Percentiles rank a stretch among this genome's conserved stretches.
phyloP scores from a whole-genome alignment of 1,140 invertebrate species.

The Drosophila nannoptera region DNA sequence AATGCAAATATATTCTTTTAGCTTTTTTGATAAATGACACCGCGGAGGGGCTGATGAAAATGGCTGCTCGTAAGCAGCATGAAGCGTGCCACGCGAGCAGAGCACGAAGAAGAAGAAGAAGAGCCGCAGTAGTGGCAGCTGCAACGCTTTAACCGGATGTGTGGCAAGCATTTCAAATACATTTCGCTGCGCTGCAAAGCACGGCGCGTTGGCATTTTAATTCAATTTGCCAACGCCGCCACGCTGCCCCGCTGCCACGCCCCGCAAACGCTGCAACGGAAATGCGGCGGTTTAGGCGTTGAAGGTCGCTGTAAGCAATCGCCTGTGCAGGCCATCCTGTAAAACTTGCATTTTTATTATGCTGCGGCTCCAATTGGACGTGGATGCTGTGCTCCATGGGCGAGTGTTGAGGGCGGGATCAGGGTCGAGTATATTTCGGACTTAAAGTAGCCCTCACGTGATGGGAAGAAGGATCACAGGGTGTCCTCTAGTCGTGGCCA shows the following conservation, averaged over 20 bases:
- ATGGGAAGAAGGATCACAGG: too few relatives aligned
- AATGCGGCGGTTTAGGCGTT: too few relatives aligned
- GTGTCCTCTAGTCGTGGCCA: too few relatives aligned
- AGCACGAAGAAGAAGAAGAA: conserved; percentile 10
- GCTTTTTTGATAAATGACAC: conserved; percentile 78
- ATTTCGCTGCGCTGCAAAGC: conserved; percentile 36
- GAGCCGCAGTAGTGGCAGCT: conserved; percentile 7
- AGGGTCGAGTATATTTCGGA: too few relatives aligned
- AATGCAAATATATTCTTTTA: conserved; percentile 77
- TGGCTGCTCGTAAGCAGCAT: conserved; percentile 68
- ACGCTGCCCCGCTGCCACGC: background rate
- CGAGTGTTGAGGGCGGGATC: too few relatives aligned
- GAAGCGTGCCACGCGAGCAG: conserved; percentile 56
- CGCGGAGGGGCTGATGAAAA: conserved; percentile 74
- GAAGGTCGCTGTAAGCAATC: conserved; percentile 7
- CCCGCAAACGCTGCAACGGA: background rate
- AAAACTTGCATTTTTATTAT: conserved; percentile 31
- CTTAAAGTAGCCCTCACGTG: too few relatives aligned
- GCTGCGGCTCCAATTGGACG: background rate
- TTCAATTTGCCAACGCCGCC: conserved; percentile 55
- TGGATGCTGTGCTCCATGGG: too few relatives aligned
- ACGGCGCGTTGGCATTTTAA: conserved; percentile 56
- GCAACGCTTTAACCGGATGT: conserved; percentile 19
- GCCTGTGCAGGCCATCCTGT: conserved; percentile 26
- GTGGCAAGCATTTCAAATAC: conserved; percentile 38